Evolutionary conservation across 2,888 invertebrate genomes (phyloP), one percentile per base, ranked within the genome.

Genomic region (Phlogophora meticulosa): DNA sequence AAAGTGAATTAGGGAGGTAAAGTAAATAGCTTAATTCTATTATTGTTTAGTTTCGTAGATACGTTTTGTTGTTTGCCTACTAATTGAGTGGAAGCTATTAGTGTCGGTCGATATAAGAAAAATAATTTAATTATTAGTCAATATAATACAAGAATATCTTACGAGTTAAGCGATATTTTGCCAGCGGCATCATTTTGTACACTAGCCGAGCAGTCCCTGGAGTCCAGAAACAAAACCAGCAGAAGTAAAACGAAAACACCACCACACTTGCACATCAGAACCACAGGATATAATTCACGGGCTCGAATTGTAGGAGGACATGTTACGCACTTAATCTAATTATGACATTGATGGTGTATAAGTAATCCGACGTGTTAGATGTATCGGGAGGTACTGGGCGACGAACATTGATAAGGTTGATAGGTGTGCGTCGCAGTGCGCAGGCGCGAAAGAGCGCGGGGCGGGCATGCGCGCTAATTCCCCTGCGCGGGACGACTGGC

Each of bases 201-300:
- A 86, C 90, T 95, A 74, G 93, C 93, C 56, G 92, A 91, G 85
- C 94, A 95, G 86, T 94, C 91, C 87, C 91, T 91, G 85, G 92
- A 93, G 81, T 94, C 92, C 83, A 94, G 89, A 84, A 89, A 93
- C 84, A 94, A 83, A 68, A 94, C 85, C 75, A 95, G 86, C 72
- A 94, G 84, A 68, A 94, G 81, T 75, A 92, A 87, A 76, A 91
- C 88, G 67, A 88, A 86, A 53, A 87, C 82, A 82, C 90, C 86
- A 82, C 88, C 86, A 85, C 89, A 90, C 91, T 93, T 91, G 92
- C 88, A 94, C 95, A 95, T 95, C 91, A 94, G 94, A 94, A 89
- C 88, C 90, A 91, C 90, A 86, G 88, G 56, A 81, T 82, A 72
- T 81, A 84, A 82, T 85, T 87, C 82, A 86, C 86, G 84, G 78